phyloP scores from a whole-genome alignment of 2,113 vertebrate species.

The Gallinago media region DNA sequence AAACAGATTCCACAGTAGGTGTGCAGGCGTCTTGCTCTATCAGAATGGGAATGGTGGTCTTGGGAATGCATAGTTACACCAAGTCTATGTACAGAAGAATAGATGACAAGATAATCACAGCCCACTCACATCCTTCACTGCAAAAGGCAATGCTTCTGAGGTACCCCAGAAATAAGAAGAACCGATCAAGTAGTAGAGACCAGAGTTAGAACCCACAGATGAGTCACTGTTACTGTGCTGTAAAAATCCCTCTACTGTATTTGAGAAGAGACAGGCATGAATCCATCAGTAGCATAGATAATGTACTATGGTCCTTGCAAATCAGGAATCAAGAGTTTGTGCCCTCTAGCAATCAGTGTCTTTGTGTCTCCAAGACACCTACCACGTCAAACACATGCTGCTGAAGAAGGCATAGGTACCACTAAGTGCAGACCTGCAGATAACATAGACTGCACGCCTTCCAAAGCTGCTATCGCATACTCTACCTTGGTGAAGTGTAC shows the following conservation, averaged over 20 bases:
- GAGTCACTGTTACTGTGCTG: not conserved
- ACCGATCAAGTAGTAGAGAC: not conserved
- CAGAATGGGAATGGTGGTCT: accelerated
- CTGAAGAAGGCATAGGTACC: not conserved
- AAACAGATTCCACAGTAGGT: not conserved
- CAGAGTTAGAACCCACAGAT: not conserved
- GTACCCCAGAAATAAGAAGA: not conserved
- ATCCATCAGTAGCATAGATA: not conserved
- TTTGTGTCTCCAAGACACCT: not conserved
- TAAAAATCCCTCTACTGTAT: not conserved
- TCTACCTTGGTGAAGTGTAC: not conserved
- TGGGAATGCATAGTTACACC: not conserved
- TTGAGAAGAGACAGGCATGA: not conserved
- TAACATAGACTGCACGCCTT: accelerated
- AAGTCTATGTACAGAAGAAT: not conserved
- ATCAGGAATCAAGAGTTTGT: not conserved
- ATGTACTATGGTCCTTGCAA: not conserved
- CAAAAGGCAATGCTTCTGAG: not conserved
- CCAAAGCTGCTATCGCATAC: not conserved
- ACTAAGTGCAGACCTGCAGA: not conserved
- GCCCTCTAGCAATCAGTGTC: not conserved
- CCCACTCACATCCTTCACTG: not conserved
- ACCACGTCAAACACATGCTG: accelerated
- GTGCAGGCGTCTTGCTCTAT: accelerated
- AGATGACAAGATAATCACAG: not conserved